Conservation (phyloP, 2,797 vertebrate genomes). For the Esox masquinongy region DNA sequence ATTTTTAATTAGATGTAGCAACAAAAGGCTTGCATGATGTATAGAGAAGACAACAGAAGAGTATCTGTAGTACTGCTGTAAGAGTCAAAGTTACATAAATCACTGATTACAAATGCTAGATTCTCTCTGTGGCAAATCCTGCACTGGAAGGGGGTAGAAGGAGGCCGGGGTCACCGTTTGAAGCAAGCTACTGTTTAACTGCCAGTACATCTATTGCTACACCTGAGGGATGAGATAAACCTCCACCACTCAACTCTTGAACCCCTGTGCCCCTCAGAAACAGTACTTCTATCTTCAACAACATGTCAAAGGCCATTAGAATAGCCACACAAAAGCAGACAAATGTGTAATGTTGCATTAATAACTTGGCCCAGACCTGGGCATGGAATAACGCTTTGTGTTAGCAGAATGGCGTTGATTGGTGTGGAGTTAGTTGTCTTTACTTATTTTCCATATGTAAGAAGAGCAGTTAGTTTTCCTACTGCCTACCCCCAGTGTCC, state of each 20-base stretch:
- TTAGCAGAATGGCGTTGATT: not conserved
- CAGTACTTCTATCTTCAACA: conserved; percentile 18
- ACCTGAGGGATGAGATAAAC: conserved; percentile 7
- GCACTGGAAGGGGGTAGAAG: too few species aligned
- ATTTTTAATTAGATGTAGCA: conserved; percentile 67
- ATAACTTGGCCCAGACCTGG: conserved; percentile 6
- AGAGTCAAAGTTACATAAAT: not conserved
- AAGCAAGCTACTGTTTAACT: too few species aligned
- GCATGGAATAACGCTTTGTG: not conserved
- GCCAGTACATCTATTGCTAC: not conserved
- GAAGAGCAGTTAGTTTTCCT: not conserved
- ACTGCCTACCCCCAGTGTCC: conserved; percentile 35
- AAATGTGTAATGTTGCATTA: conserved; percentile 25
- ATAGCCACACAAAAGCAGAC: conserved; percentile 40
- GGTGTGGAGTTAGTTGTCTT: not conserved
- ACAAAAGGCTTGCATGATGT: conserved; percentile 30
- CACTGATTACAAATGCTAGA: conserved; percentile 12
- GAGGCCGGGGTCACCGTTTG: too few species aligned
- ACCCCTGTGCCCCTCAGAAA: conserved; percentile 22
- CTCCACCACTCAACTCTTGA: not conserved
- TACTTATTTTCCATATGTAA: too few species aligned
- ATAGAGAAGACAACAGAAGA: not conserved
- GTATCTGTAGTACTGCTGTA: not conserved
- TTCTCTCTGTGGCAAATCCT: not conserved
- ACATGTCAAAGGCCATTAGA: conserved; percentile 38